A percentile compares a stretch with the other conserved stretches of the same genome.
Evolutionary conservation across 1,140 invertebrate species (phyloP).

Genomic region (Asbolus verrucosus): DNA sequence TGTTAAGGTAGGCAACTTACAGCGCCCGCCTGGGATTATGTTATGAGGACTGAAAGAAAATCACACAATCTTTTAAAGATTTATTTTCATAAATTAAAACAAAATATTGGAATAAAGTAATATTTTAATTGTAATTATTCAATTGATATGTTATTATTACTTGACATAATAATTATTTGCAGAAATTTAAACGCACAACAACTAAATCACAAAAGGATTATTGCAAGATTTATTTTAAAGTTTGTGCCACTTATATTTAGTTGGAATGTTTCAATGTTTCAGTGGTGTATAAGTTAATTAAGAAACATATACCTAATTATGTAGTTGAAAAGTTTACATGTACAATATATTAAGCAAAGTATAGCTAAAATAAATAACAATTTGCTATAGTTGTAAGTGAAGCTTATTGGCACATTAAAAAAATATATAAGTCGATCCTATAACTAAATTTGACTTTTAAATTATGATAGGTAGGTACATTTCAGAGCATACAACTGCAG

Average conservation of each 20-base stretch:
- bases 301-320: constrained; percentile 6
- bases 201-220: constrained; percentile 47
- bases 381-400: constrained; percentile 32
- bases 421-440: constrained; percentile 6
- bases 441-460: constrained; percentile 8
- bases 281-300: constrained; percentile 29
- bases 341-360: constrained; percentile 27
- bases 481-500: constrained; percentile 18
- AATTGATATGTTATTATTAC: constrained; percentile 48
- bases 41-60: neutral
- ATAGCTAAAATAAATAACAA: constrained; percentile 34
- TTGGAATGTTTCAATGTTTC: constrained; percentile 44
- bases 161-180: constrained; percentile 49
- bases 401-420: constrained; percentile 45
- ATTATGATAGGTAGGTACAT: constrained; percentile 27
- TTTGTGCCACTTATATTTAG: constrained; percentile 47
- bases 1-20: no score
- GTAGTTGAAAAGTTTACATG: constrained; percentile 28
- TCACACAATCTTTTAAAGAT: constrained; percentile 25
- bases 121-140: constrained; percentile 31
- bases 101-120: constrained; percentile 41
- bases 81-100: constrained; percentile 39
- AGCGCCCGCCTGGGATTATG: no score
- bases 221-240: constrained; percentile 45
- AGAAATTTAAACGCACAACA: constrained; percentile 47